Evolutionary conservation across 2,888 invertebrate species (phyloP).

Genomic region (Epistrophe eligans): DNA sequence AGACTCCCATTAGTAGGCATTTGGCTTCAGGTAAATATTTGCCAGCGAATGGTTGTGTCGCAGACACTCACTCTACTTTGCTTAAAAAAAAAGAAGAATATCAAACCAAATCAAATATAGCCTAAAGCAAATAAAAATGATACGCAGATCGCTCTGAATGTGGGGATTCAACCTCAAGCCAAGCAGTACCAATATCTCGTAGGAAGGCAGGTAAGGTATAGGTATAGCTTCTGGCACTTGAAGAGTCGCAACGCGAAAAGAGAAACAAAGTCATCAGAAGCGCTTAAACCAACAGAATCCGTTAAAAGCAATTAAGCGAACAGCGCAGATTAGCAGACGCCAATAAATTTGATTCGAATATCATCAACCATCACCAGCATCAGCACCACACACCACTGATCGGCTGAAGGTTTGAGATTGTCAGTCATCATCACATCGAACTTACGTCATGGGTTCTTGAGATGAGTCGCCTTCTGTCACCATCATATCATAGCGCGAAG

Average conservation of each 20-base stretch:
- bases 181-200: constrained; percentile 1
- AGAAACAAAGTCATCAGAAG: constrained; percentile 51
- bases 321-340: constrained; percentile 75
- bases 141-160: constrained; percentile 69
- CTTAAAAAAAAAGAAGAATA: constrained; percentile 5
- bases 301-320: constrained; percentile 76
- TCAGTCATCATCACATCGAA: constrained; percentile 51
- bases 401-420: constrained; percentile 36
- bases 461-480: constrained; percentile 54
- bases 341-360: constrained; percentile 76
- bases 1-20: constrained; percentile 69
- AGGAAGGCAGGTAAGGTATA: too few species aligned
- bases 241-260: background rate
- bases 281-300: constrained; percentile 72
- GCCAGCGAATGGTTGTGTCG: constrained; percentile 46
- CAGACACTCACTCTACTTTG: constrained; percentile 74
- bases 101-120: constrained; percentile 11
- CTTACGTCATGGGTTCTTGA: constrained; percentile 66
- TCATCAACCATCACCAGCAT: constrained; percentile 44
- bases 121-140: constrained; percentile 47
- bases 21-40: constrained; percentile 69
- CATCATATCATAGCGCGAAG: constrained; percentile 20
- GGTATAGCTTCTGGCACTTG: background rate
- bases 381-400: background rate
- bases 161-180: constrained; percentile 36